A percentile compares a stretch with the other conserved stretches of the same genome.
Evolutionary conservation across 2,888 invertebrate species (phyloP).

Genomic region (Junonia oenone): DNA sequence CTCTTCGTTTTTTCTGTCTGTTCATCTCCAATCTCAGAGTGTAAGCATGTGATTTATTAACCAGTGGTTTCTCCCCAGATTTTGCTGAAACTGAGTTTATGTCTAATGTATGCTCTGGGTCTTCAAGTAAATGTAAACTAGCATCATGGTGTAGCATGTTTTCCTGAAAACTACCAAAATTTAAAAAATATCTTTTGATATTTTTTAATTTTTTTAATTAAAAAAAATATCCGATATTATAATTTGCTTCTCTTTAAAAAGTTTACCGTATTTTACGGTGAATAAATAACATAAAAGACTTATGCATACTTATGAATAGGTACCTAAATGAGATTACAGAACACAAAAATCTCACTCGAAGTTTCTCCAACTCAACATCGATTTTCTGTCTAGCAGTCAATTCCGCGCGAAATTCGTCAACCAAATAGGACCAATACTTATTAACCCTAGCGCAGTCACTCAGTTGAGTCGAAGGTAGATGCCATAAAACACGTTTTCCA

Average conservation of each 20-base stretch:
- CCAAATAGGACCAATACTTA: constrained; percentile 61
- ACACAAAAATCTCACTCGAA: constrained; percentile 35
- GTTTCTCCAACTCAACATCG: constrained; percentile 46
- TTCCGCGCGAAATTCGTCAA: constrained; percentile 55
- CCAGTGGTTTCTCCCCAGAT: background rate
- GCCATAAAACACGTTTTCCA: constrained; percentile 51
- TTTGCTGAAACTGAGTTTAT: background rate
- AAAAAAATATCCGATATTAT: no score
- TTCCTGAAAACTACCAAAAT: constrained; percentile 37
- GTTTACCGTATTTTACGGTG: no score
- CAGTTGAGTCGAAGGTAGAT: constrained; percentile 45
- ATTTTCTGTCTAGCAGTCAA: constrained; percentile 47
- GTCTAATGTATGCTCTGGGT: background rate
- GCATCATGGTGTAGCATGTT: constrained; percentile 45
- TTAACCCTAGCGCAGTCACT: constrained; percentile 55
- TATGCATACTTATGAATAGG: no score
- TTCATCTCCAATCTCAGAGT: background rate
- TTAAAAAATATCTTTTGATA: background rate
- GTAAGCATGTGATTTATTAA: background rate
- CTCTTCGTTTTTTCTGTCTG: background rate
- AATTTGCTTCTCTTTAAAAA: no score
- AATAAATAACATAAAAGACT: background rate
- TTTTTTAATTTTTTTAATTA: no score
- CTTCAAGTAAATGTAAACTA: constrained; percentile 36
- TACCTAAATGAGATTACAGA: background rate